A percentile compares a stretch with the other conserved stretches of the same genome.
Evolutionary conservation across 2,797 vertebrate species (phyloP).

Genomic region (Enteromius mattozi): DNA sequence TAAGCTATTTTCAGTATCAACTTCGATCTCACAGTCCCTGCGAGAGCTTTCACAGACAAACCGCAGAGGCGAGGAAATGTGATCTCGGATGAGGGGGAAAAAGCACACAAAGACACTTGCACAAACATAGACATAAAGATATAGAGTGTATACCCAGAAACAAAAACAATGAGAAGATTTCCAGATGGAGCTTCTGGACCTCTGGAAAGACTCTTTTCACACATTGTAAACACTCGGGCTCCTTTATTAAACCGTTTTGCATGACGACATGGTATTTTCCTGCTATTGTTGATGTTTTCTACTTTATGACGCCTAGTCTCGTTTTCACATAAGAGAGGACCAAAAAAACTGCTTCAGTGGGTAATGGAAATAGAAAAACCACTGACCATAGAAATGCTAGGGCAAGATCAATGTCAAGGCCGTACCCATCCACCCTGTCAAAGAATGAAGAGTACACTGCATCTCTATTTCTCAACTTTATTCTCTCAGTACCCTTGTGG

Average conservation of each 20-base stretch:
- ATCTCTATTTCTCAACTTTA: conserved; percentile 19
- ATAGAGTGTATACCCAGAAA: conserved; percentile 20
- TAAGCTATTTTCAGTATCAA: conserved; percentile 54
- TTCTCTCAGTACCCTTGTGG: conserved; percentile 29
- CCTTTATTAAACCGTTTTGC: background rate
- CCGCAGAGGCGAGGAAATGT: conserved; percentile 59
- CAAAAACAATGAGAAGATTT: conserved; percentile 60
- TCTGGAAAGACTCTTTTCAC: conserved; percentile 2
- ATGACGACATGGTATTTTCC: background rate
- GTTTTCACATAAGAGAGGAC: background rate
- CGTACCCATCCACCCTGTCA: background rate
- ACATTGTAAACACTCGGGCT: background rate
- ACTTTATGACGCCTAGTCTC: background rate
- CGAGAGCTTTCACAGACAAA: conserved; percentile 59
- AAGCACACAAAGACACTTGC: conserved; percentile 25
- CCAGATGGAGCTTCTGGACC: conserved; percentile 70
- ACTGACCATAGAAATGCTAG: conserved; percentile 35
- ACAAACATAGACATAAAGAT: conserved; percentile 20
- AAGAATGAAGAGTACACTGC: background rate
- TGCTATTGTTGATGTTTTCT: background rate
- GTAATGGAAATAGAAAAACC: conserved; percentile 41
- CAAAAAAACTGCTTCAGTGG: conserved; percentile 10
- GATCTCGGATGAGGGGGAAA: conserved; percentile 59
- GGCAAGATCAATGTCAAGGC: conserved; percentile 26
- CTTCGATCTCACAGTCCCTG: conserved; percentile 64